These are phyloP conservation scores for Odontocerum albicorne DNA, from an alignment of 2,888 invertebrate species.

Conservation along the genomic window DNA sequence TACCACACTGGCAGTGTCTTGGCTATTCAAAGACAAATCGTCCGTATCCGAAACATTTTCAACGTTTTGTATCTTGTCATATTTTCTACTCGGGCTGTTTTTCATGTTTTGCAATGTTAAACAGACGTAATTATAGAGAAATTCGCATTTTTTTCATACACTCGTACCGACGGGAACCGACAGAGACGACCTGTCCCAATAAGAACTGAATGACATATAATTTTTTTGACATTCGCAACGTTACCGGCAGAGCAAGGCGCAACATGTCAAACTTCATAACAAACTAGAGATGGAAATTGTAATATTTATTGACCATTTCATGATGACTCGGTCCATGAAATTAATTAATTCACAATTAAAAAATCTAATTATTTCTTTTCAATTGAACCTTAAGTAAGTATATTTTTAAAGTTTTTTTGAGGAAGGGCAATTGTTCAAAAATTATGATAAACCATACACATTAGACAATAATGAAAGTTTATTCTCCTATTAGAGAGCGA, in stretches of 20 bases:
- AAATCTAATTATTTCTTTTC: no score
- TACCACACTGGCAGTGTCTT: constrained; percentile 58
- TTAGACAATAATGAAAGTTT: no score
- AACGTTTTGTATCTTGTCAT: constrained; percentile 55
- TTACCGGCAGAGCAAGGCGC: background rate
- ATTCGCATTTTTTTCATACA: constrained; percentile 15
- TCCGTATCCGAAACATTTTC: constrained; percentile 53
- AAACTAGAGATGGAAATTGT: no score
- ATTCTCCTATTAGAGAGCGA: no score
- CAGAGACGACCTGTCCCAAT: constrained; percentile 15
- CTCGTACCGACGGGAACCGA: constrained; percentile 9
- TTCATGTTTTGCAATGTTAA: constrained; percentile 48
- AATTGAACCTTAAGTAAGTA: no score
- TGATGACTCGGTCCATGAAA: no score
- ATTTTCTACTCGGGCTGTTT: constrained; percentile 57
- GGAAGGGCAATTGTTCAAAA: no score
- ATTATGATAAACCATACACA: no score
- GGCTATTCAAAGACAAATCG: constrained; percentile 56
- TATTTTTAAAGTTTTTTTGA: no score
- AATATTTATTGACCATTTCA: no score
- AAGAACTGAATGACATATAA: constrained; percentile 26
- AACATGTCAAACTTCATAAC: no score
- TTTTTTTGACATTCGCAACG: background rate
- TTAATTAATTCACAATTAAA: no score
- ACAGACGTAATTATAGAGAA: constrained; percentile 7